A percentile compares a stretch with the other conserved stretches of the same genome.
These are phyloP conservation scores for Lasioglossum calceatum DNA, from an alignment of 2,888 invertebrate species.

Conservation along the genomic window DNA sequence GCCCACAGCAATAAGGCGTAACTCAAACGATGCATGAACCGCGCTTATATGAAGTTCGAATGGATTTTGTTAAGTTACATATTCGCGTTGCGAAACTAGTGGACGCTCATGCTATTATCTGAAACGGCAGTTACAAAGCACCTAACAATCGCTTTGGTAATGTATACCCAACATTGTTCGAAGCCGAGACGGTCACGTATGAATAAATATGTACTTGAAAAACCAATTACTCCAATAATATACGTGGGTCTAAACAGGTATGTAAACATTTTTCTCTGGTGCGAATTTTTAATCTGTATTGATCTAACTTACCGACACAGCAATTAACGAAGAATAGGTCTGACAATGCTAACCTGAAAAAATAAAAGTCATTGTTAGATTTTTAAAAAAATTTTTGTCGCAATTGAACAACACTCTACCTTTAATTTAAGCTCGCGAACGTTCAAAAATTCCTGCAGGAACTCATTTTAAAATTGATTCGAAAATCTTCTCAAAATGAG, in stretches of 20 bases:
- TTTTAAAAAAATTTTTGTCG: neutral
- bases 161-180: neutral
- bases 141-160: neutral
- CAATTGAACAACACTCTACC: neutral
- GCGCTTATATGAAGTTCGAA: neutral
- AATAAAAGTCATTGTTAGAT: neutral
- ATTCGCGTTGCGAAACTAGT: neutral
- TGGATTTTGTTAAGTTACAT: slow-evolving; percentile 11
- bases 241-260: neutral
- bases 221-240: neutral
- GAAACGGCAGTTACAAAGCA: slow-evolving; percentile 2
- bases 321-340: too few relatives aligned
- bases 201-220: neutral
- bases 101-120: neutral
- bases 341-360: neutral
- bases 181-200: neutral
- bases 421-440: neutral
- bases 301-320: neutral
- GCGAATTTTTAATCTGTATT: neutral
- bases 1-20: neutral
- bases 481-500: neutral
- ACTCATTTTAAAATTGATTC: neutral
- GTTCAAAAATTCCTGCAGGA: neutral
- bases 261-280: neutral
- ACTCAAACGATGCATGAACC: neutral